These are phyloP conservation scores for Gopherus flavomarginatus DNA, from an alignment of 2,113 vertebrate species.

Conservation along the genomic window DNA sequence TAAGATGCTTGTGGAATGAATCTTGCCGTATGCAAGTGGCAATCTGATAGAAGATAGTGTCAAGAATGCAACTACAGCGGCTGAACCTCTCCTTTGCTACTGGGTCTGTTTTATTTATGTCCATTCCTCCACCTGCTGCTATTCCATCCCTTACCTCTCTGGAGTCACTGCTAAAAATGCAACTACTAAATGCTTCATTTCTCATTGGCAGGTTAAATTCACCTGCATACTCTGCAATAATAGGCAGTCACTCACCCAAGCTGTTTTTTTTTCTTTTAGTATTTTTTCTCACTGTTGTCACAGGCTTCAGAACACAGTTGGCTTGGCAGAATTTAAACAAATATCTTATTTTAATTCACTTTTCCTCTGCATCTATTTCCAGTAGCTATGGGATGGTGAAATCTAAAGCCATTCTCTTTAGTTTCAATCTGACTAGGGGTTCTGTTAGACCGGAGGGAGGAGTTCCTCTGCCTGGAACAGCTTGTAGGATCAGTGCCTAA, in stretches of 20 bases:
- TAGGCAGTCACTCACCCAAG: too few relatives aligned
- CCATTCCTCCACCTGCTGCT: conserved; percentile 25
- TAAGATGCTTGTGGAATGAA: neutral
- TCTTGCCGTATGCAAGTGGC: neutral
- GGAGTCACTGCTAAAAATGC: neutral
- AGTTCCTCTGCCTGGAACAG: neutral
- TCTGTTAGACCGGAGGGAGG: neutral
- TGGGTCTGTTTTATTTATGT: conserved; percentile 46
- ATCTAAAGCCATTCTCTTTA: neutral
- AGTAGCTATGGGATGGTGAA: neutral
- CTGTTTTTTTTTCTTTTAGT: neutral
- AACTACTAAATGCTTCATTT: neutral
- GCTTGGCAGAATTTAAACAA: neutral
- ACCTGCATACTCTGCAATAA: neutral
- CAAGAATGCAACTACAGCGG: conserved; percentile 11
- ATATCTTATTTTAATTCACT: neutral
- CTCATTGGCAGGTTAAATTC: neutral
- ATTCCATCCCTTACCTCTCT: neutral
- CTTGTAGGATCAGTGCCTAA: neutral
- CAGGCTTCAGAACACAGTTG: neutral
- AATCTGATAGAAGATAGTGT: neutral
- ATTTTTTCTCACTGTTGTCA: neutral
- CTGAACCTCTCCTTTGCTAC: neutral
- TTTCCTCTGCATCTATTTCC: neutral
- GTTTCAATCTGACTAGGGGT: neutral